Conservation (phyloP, 2,888 invertebrate genomes). For the Eupelmus urozonus region DNA sequence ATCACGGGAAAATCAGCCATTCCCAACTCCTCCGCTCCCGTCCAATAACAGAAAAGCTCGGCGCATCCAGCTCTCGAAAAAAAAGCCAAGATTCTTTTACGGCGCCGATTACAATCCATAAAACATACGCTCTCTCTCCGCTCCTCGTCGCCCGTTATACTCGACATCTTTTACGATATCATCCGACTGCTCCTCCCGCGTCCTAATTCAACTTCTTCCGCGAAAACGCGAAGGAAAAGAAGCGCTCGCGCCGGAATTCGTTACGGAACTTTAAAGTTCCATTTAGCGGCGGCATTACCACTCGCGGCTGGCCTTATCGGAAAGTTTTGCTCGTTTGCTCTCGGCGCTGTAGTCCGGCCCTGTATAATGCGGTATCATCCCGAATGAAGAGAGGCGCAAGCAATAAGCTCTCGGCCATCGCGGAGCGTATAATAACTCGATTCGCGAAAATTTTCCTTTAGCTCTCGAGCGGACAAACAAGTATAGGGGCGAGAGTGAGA, state of each 20-base stretch:
- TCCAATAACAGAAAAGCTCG: conserved; percentile 28
- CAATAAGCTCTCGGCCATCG: conserved; percentile 36
- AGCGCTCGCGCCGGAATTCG: conserved; percentile 66
- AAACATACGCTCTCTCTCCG: conserved; percentile 32
- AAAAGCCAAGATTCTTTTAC: conserved; percentile 41
- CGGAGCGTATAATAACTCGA: conserved; percentile 46
- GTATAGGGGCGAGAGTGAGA: neutral
- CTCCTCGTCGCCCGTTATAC: neutral
- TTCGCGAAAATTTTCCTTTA: conserved; percentile 46
- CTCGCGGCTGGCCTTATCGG: too few relatives aligned
- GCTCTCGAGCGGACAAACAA: conserved; percentile 19
- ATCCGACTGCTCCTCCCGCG: conserved; percentile 36
- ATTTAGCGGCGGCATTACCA: conserved; percentile 59
- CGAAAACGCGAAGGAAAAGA: conserved; percentile 58
- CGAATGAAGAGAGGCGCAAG: neutral
- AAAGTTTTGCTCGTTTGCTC: conserved; percentile 62
- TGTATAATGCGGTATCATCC: conserved; percentile 51
- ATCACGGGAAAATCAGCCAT: neutral
- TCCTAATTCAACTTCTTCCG: conserved; percentile 52
- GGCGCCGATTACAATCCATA: conserved; percentile 46
- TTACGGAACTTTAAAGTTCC: conserved; percentile 68
- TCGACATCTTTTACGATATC: conserved; percentile 41
- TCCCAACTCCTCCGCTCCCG: neutral
- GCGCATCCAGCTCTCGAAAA: neutral
- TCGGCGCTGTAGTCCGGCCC: neutral